These are phyloP conservation scores for Nasonia oneida DNA, from an alignment of 2,888 invertebrate species.

Conservation along the genomic window DNA sequence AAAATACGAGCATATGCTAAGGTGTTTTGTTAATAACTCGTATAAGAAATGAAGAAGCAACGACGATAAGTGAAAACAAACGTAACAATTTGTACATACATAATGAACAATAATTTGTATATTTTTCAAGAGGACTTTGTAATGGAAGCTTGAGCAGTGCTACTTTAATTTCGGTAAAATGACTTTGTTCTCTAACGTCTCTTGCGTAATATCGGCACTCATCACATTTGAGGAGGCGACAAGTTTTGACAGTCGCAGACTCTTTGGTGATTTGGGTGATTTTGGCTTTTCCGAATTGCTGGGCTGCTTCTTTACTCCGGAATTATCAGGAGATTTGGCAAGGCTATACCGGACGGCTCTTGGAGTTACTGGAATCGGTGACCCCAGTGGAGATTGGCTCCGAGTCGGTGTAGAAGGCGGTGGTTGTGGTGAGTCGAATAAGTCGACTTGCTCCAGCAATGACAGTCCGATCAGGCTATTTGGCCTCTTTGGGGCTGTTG, in stretches of 20 bases:
- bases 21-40: not conserved
- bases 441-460: not conserved
- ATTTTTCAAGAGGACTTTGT: constrained; percentile 12
- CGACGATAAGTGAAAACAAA: not conserved
- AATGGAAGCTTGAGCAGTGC: not conserved
- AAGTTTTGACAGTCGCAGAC: constrained; percentile 26
- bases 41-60: not conserved
- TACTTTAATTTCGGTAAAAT: constrained; percentile 40
- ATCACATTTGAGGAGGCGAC: not conserved
- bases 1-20: not conserved
- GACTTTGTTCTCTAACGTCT: constrained; percentile 1
- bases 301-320: constrained; percentile 50
- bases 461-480: constrained; percentile 24
- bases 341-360: constrained; percentile 71
- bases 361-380: constrained; percentile 71
- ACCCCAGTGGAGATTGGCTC: constrained; percentile 64
- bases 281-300: not conserved
- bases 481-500: not conserved
- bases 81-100: constrained; percentile 32
- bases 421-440: constrained; percentile 68
- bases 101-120: constrained; percentile 31
- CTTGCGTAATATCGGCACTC: not conserved
- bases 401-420: constrained; percentile 74
- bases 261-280: constrained; percentile 2
- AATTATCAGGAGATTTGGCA: constrained; percentile 67